These are phyloP conservation scores for Acanthococcus lagerstroemiae DNA, from an alignment of 2,888 invertebrate genomes.

Conservation along the genomic window DNA sequence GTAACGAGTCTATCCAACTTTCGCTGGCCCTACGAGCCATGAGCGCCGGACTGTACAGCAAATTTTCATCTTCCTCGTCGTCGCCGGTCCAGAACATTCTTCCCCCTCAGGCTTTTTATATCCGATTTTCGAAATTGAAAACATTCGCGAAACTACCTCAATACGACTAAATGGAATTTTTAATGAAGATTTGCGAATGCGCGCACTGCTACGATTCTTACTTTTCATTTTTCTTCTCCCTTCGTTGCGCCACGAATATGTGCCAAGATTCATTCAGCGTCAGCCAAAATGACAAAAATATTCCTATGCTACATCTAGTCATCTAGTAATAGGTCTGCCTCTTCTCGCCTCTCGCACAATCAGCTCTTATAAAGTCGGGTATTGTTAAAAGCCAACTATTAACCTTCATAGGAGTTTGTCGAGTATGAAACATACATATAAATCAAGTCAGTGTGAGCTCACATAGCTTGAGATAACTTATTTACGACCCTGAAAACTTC, in stretches of 20 bases:
- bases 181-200: neutral
- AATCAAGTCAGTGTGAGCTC: no score
- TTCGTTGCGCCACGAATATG: neutral
- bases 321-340: constrained; percentile 14
- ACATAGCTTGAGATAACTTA: no score
- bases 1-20: constrained; percentile 82
- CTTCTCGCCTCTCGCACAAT: neutral
- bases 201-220: neutral
- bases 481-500: no score
- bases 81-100: constrained; percentile 55
- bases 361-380: no score
- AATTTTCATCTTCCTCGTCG: constrained; percentile 70
- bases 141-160: constrained; percentile 11
- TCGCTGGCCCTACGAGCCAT: constrained; percentile 77
- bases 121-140: constrained; percentile 1
- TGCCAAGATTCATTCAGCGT: constrained; percentile 22
- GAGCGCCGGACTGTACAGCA: constrained; percentile 77
- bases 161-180: constrained; percentile 1
- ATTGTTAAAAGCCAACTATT: no score
- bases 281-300: constrained; percentile 28
- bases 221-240: constrained; percentile 6
- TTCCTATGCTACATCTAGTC: constrained; percentile 23
- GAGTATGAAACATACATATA: no score
- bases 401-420: no score
- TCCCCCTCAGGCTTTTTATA: neutral